Conservation (phyloP, 2,113 vertebrate genomes). For the Onychorhynchus coronatus region DNA sequence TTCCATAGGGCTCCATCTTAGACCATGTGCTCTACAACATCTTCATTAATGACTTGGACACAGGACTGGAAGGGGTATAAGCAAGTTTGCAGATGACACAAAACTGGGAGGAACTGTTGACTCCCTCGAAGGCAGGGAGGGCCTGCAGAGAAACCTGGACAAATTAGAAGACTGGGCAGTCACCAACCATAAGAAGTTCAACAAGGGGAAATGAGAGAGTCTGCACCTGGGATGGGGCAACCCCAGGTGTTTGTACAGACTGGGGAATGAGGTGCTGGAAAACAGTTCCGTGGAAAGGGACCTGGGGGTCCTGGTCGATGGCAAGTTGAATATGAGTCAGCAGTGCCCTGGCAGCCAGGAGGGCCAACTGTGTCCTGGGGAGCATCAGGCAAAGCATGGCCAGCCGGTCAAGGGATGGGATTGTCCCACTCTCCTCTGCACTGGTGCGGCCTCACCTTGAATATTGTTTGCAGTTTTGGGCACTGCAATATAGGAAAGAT, state of each 20-base stretch:
- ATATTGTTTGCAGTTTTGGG: neutral
- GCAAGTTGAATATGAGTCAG: neutral
- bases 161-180: neutral
- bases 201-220: fast-evolving
- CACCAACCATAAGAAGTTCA: neutral
- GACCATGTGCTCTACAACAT: neutral
- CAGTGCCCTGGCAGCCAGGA: neutral
- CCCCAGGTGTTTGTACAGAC: neutral
- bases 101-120: neutral
- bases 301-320: neutral
- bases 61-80: neutral
- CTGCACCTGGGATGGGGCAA: neutral
- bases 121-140: neutral
- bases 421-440: neutral
- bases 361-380: too few species aligned
- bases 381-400: neutral
- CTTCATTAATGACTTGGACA: neutral
- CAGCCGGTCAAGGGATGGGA: neutral
- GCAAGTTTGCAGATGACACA: neutral
- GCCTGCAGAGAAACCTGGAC: neutral
- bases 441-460: neutral
- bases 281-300: neutral
- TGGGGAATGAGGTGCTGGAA: neutral
- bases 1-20: neutral
- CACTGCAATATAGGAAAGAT: neutral